Base-by-base conservation (phyloP, 2,113 vertebrate species). In the Aegithalos caudatus region DNA sequence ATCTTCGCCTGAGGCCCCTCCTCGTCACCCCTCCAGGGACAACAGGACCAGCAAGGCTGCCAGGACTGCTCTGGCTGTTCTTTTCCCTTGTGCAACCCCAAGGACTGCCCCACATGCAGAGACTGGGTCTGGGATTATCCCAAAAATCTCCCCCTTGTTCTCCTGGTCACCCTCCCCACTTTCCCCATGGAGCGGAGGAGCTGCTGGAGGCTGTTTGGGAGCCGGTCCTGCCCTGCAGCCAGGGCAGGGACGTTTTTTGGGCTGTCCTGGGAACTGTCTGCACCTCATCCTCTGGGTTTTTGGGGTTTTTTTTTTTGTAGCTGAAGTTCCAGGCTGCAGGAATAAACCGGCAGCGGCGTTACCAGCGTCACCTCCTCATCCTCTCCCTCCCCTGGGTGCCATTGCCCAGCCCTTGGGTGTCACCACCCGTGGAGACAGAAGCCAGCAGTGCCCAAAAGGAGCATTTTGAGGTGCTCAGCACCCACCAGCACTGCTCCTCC, bases 1-100 rank as follows among this genome's bases (percentile, higher is more conserved):
- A 99, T 99, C 97, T 99, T 99, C 21, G 99, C 99, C n/a, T 99
- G 97, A 99, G 54, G 2, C 14, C 23, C 48, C 4, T 23, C 47
- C 16, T 9, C 0, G 1, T 37, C 79, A 21, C 61, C 62, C 9
- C 40, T 57, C 18, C 0, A 7, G 85, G 88, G 69, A 45, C 15
- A 5, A 11, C 7, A 16, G 60, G 54, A 48, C 67, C 77, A 69
- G 42, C 27, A 6, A 44, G 35, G 54, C 54, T 61, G 80, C 61
- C 62, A 14, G 94, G 90, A 92, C 88, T 81, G 47, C 23, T 47
- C 33, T 62, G 67, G 79, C 16, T 0, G 2, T 27, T 85, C 53
- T 60, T 47, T 27, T 9, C 48, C 50, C 27, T 21, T 6, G 60
- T 6, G 12, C 62, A 53, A 20, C 72, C 20, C 20, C 76, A 28